Evolutionary conservation across 1,140 invertebrate genomes (phyloP), one percentile per base, ranked within the genome.

Genomic region (Zaprionus ornatus): DNA sequence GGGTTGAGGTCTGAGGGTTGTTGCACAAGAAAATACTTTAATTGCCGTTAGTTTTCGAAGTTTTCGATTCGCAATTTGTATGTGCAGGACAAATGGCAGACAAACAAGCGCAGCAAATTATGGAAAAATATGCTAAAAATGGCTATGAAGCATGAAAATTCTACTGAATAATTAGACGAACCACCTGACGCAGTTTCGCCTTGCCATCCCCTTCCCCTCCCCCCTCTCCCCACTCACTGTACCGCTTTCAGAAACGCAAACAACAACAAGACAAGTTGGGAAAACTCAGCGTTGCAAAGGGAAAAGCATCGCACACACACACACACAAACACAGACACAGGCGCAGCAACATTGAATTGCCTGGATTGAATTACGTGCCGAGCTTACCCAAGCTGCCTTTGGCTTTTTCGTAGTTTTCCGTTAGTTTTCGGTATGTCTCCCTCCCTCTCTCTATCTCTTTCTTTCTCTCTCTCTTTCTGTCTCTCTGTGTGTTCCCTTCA

Each of bases 1-100:
- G 67, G 73, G 56, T 50, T 77, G 17, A 52, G 27, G 67, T 7
- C 19, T 29, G 17, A 35, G 55, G 66, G 66, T 64, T 42, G 66
- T 69, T 77, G 71, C 52, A 72, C 63, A 71, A 56, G 74, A 88
- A 87, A 90, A 88, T 88, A 88, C 85, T 90, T 88, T 88, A 90
- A 90, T 88, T 88, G 85, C 85, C 68, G 80, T 69, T 88, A 88
- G 84, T 88, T 90, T 88, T 52, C 77, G 75, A 88, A 90, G 69
- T 88, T 88, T 88, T 90, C 83, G 80, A 88, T 88, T 87, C 80
- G 77, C 71, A 88, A 84, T 88, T 88, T 86, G 83, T 80, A 13
- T 76, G 61, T 68, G 59, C 32, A 17, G 57, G 42, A 81, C 73
- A 66, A 66, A 66, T 66, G 55, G 67, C 78, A 90, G 85, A 84